Conservation (phyloP, 2,888 invertebrate genomes). For the Dendrolimus pini region DNA sequence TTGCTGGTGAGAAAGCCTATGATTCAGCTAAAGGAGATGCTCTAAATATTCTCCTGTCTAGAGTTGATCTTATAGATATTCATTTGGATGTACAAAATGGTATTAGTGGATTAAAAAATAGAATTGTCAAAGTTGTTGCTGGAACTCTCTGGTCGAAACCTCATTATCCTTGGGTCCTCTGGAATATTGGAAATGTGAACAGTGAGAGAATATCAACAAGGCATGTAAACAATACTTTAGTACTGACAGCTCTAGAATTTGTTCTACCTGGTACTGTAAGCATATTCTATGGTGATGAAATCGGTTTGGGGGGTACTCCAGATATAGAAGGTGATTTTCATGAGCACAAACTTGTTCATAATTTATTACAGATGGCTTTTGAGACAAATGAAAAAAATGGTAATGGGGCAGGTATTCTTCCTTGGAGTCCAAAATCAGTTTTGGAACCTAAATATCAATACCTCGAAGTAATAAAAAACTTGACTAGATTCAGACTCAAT, state of each 20-base stretch:
- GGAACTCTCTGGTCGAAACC: conserved; percentile 78
- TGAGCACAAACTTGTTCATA: conserved; percentile 79
- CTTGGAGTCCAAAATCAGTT: conserved; percentile 80
- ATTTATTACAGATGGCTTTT: conserved; percentile 84
- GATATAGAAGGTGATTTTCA: conserved; percentile 75
- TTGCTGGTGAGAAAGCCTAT: conserved; percentile 78
- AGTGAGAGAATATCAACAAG: conserved; percentile 77
- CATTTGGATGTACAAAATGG: conserved; percentile 77
- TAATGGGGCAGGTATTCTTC: conserved; percentile 60
- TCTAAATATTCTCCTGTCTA: conserved; percentile 78
- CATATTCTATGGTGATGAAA: conserved; percentile 95
- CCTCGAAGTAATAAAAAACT: conserved; percentile 72
- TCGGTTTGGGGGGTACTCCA: conserved; percentile 79
- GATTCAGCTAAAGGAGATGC: conserved; percentile 56
- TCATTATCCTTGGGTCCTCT: conserved; percentile 86
- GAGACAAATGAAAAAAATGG: conserved; percentile 40
- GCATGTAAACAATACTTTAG: conserved; percentile 79
- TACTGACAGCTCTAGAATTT: conserved; percentile 83
- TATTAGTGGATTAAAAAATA: conserved; percentile 73
- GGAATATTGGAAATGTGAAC: conserved; percentile 83
- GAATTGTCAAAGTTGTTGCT: conserved; percentile 74
- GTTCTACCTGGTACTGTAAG: conserved; percentile 91
- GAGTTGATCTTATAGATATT: conserved; percentile 84
- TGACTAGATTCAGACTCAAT: conserved; percentile 76
- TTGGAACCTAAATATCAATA: conserved; percentile 69